Percentiles rank a stretch among this genome's conserved stretches.
phyloP scores from a whole-genome alignment of 64 coral and sea anemone genomes.

The Stichodactyla helianthus region DNA sequence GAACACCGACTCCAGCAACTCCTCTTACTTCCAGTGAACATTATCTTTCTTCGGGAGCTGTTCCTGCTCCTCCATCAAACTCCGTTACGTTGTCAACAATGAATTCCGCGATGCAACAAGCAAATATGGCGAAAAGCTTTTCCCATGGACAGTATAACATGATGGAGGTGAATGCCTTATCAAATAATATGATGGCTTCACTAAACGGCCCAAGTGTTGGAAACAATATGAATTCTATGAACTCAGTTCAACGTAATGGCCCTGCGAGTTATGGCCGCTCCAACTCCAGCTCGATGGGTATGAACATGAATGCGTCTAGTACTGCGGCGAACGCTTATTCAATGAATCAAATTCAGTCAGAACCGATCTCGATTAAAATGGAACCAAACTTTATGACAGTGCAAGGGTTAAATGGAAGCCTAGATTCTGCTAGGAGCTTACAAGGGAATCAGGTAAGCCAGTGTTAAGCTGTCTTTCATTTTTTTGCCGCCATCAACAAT shows the following conservation, averaged over 20 bases:
- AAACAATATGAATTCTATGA: constrained; percentile 72
- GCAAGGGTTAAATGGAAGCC: constrained; percentile 34
- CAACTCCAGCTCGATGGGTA: constrained; percentile 41
- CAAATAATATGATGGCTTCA: constrained; percentile 76
- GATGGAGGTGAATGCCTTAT: constrained; percentile 70
- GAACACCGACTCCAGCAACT: constrained; percentile 91
- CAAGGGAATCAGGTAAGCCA: constrained; percentile 38
- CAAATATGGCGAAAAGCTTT: constrained; percentile 24
- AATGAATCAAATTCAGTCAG: constrained; percentile 31
- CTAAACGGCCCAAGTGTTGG: constrained; percentile 71
- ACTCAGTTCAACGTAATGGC: constrained; percentile 55
- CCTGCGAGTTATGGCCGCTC: constrained; percentile 22
- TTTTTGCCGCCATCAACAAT: constrained; percentile 17
- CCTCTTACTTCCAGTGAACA: constrained; percentile 92
- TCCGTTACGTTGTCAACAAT: constrained; percentile 78
- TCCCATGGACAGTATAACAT: constrained; percentile 35
- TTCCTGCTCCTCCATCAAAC: constrained; percentile 68
- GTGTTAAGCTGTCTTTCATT: neutral
- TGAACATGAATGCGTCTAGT: constrained; percentile 55
- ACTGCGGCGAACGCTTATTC: constrained; percentile 20
- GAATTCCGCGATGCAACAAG: constrained; percentile 65
- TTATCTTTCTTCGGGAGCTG: constrained; percentile 74
- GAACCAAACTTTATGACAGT: constrained; percentile 23
- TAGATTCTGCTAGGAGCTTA: constrained; percentile 12
- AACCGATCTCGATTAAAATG: constrained; percentile 27